These are phyloP conservation scores for Tamandua tetradactyla DNA, from an alignment of 2,797 vertebrate genomes.

Conservation along the genomic window DNA sequence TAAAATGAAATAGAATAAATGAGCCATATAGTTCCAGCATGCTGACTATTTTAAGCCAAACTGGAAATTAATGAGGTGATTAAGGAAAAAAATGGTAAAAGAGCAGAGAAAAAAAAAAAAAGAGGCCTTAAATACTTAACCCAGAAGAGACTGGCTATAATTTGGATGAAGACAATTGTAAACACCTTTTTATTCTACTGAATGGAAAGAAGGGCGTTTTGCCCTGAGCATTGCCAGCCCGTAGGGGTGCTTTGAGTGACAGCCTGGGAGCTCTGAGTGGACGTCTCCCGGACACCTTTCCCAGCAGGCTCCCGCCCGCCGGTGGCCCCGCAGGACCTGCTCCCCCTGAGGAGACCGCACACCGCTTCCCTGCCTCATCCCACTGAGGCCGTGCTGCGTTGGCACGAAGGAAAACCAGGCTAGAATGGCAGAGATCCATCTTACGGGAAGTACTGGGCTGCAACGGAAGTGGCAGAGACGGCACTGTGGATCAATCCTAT, in stretches of 20 bases:
- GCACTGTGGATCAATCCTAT: constrained; percentile 88
- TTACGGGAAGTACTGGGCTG: constrained; percentile 82
- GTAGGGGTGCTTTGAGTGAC: constrained; percentile 85
- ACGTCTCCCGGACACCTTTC: constrained; percentile 88
- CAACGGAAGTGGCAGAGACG: constrained; percentile 90
- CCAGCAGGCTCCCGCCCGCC: constrained; percentile 85
- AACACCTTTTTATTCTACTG: constrained; percentile 52
- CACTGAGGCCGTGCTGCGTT: constrained; percentile 87
- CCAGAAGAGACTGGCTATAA: not conserved
- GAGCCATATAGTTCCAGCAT: constrained; percentile 42
- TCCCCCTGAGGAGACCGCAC: constrained; percentile 85
- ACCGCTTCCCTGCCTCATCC: constrained; percentile 79
- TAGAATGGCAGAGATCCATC: constrained; percentile 86
- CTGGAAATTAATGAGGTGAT: constrained; percentile 66
- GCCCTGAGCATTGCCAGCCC: constrained; percentile 78
- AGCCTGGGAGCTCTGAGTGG: constrained; percentile 82
- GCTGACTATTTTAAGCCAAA: constrained; percentile 69
- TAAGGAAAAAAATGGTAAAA: constrained; percentile 55
- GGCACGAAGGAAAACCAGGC: constrained; percentile 85
- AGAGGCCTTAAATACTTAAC: constrained; percentile 51
- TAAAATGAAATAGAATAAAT: constrained; percentile 40
- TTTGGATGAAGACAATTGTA: not conserved
- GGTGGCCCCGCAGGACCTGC: constrained; percentile 84
- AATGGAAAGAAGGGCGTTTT: constrained; percentile 69
- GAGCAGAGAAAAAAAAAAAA: not conserved